These are phyloP conservation scores for Leptogaster cylindrica DNA, from an alignment of 2,888 invertebrate species.

Conservation along the genomic window DNA sequence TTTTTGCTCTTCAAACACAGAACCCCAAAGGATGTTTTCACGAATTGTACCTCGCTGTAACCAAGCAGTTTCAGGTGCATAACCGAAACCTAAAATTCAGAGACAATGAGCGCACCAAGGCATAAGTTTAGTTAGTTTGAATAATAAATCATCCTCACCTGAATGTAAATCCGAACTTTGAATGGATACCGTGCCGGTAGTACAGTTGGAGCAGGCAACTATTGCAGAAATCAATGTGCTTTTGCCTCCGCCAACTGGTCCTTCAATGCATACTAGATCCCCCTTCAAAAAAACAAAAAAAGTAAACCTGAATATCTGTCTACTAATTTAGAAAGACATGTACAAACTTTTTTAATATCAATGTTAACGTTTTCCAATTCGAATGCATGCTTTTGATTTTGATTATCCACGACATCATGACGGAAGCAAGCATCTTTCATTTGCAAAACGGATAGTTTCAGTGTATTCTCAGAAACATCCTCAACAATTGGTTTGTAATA, in stretches of 20 bases:
- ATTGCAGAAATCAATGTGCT: constrained; percentile 84
- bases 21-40: constrained; percentile 94
- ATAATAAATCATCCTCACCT: constrained; percentile 60
- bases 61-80: constrained; percentile 91
- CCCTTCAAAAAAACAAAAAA: constrained; percentile 64
- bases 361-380: constrained; percentile 57
- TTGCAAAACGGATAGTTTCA: constrained; percentile 66
- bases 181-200: constrained; percentile 72
- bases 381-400: constrained; percentile 49
- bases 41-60: constrained; percentile 87
- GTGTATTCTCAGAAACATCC: constrained; percentile 58
- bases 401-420: constrained; percentile 50
- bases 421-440: constrained; percentile 68
- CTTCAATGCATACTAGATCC: constrained; percentile 84
- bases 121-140: neutral
- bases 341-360: constrained; percentile 56
- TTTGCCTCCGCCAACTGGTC: constrained; percentile 91
- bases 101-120: no score
- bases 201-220: constrained; percentile 80
- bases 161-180: constrained; percentile 71
- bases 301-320: no score
- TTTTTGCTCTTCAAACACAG: constrained; percentile 76
- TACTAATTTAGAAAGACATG: constrained; percentile 56
- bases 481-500: constrained; percentile 59
- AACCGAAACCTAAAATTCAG: constrained; percentile 78